Evolutionary conservation across 2,113 vertebrate genomes (phyloP), one percentile per base, ranked within the genome.

Genomic region (Hippotragus niger): DNA sequence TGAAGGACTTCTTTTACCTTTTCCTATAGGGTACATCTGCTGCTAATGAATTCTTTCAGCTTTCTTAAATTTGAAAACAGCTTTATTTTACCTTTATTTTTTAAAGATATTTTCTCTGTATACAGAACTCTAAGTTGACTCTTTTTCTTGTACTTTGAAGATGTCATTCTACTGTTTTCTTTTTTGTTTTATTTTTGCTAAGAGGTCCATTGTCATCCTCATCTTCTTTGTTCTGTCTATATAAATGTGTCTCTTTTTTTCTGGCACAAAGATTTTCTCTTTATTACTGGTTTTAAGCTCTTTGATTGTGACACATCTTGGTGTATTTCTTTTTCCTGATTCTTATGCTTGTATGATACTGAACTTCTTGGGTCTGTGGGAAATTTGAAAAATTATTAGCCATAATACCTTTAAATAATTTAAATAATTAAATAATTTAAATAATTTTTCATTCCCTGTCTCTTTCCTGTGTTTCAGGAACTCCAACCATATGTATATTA

Each of bases 81-180:
- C 33, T 97, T 88, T 78, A 74, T 81, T 85, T 92, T 50, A 64
- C 40, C 74, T 93, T 95, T 96, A 76, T 60, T 88, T 91, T 94
- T 88, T 15, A 60, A 92, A 92, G 27, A 71, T 84, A 40, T 43
- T 90, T 92, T 93, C n/a, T 47, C 64, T 71, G 23, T 58, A 2
- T 53, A 53, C 36, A 87, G 71, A 84, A 82, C 80, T 90, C 47
- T 78, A 78, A 84, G 16, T 36, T 53, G n/a, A 87, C 5, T 87
- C 45, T 71, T 31, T 88, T 25, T 62, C 55, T 36, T 84, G 9
- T 94, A 45, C 25, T 86, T 90, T 83, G 50, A 95, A 33, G 60
- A 27, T 81, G 5, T 82, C 88, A 85, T 31, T 90, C 33, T 5
- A 21, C 14, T 89, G 7, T 40, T 90, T 36, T 92, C 25, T 87